A percentile compares a stretch with the other conserved stretches of the same genome.
These are phyloP conservation scores for Apus apus DNA, from an alignment of 2,113 vertebrate genomes.

Conservation along the genomic window DNA sequence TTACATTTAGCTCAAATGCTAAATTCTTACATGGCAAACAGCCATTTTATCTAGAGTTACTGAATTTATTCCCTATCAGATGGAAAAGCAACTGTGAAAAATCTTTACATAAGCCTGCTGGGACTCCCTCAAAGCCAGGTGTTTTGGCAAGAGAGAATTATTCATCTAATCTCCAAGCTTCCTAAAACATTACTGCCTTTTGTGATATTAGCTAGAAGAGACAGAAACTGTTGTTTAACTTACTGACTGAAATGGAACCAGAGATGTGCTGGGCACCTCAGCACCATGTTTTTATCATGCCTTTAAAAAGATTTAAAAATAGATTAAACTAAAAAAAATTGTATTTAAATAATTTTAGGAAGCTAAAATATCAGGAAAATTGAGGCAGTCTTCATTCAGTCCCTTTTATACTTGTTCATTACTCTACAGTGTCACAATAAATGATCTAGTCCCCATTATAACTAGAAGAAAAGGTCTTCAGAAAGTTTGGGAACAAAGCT, in stretches of 20 bases:
- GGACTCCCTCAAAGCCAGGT: slow-evolving; percentile 11
- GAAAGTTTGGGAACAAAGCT: neutral
- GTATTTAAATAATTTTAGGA: neutral
- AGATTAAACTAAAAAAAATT: neutral
- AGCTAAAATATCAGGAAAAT: neutral
- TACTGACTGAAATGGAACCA: neutral
- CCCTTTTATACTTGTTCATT: neutral
- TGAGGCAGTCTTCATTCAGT: neutral
- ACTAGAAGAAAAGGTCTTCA: neutral
- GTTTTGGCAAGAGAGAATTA: neutral
- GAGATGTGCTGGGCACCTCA: neutral
- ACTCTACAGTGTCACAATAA: neutral
- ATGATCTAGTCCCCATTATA: neutral
- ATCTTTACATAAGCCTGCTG: neutral
- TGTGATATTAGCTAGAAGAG: neutral
- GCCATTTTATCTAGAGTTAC: slow-evolving; percentile 40
- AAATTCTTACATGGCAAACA: slow-evolving; percentile 32
- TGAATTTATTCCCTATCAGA: slow-evolving; percentile 29
- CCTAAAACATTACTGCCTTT: neutral
- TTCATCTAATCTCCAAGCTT: neutral
- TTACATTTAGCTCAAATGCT: slow-evolving; percentile 55
- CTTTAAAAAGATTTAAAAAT: neutral
- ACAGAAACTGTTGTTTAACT: neutral
- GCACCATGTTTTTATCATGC: neutral
- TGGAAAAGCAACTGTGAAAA: slow-evolving; percentile 15